Conservation (phyloP, 64 coral and sea anemone genomes). For the Actinia equina region DNA sequence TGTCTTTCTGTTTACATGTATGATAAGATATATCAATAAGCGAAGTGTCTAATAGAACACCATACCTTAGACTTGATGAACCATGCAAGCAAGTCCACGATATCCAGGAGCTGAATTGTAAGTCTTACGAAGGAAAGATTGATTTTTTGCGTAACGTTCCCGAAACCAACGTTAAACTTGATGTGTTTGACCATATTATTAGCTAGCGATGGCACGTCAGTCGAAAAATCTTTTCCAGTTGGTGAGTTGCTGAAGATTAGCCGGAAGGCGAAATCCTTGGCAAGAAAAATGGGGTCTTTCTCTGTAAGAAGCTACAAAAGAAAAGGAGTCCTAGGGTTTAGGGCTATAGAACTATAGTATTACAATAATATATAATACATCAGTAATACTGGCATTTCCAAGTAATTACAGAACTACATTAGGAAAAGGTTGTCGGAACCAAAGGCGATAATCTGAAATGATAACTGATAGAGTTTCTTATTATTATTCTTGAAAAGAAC, state of each 20-base stretch:
- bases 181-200: slow-evolving; percentile 46
- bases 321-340: background rate
- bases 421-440: background rate
- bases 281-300: slow-evolving; percentile 78
- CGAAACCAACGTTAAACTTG: slow-evolving; percentile 70
- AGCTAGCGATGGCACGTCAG: background rate
- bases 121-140: slow-evolving; percentile 79
- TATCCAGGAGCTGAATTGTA: slow-evolving; percentile 66
- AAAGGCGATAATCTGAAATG: background rate
- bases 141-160: slow-evolving; percentile 73
- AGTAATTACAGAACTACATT: too few relatives aligned
- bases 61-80: slow-evolving; percentile 26
- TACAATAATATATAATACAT: too few relatives aligned
- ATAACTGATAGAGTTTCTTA: too few relatives aligned
- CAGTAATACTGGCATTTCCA: too few relatives aligned
- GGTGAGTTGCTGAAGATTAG: slow-evolving; percentile 59
- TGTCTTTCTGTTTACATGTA: too few relatives aligned
- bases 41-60: background rate
- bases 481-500: too few relatives aligned
- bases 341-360: too few relatives aligned
- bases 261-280: slow-evolving; percentile 76
- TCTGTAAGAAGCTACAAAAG: slow-evolving; percentile 34
- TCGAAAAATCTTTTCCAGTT: background rate
- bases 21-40: too few relatives aligned
- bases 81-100: slow-evolving; percentile 61